Conservation (phyloP, 2,113 vertebrate genomes). For the Emydura subglobosa region DNA sequence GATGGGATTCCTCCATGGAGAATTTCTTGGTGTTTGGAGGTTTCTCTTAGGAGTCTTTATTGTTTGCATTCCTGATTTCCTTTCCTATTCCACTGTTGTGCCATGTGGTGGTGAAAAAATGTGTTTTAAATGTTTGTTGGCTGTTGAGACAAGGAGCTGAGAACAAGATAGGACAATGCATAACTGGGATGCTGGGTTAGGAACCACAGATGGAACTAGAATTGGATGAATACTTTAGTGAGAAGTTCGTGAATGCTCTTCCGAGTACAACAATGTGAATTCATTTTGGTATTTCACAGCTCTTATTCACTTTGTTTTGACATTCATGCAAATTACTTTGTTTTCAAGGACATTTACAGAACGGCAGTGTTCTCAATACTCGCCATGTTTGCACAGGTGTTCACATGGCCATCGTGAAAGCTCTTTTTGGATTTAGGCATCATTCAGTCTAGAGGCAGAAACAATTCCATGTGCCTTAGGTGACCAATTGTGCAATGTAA, state of each 20-base stretch:
- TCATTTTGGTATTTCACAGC: not conserved
- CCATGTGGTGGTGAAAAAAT: not conserved
- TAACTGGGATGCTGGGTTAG: not conserved
- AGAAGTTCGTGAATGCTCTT: not conserved
- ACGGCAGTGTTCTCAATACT: rapidly evolving
- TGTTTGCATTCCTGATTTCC: not conserved
- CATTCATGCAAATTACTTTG: not conserved
- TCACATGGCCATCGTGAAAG: not conserved
- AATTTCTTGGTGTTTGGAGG: not conserved
- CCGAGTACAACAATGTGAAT: rapidly evolving
- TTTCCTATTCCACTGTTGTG: not conserved
- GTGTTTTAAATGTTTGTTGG: rapidly evolving
- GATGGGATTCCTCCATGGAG: not conserved
- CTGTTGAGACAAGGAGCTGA: not conserved
- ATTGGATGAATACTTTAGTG: not conserved
- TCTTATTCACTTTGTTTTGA: not conserved
- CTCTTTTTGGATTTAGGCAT: not conserved
- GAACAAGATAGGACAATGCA: not conserved
- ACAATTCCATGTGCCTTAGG: not conserved
- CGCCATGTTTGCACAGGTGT: slow-evolving; percentile 1
- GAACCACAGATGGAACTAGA: not conserved
- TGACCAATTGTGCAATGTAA: not conserved
- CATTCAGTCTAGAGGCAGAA: not conserved
- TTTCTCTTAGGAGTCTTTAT: not conserved
- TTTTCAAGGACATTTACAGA: not conserved